phyloP scores from a whole-genome alignment of 2,797 vertebrate species.

The Hylomyscus alleni region DNA sequence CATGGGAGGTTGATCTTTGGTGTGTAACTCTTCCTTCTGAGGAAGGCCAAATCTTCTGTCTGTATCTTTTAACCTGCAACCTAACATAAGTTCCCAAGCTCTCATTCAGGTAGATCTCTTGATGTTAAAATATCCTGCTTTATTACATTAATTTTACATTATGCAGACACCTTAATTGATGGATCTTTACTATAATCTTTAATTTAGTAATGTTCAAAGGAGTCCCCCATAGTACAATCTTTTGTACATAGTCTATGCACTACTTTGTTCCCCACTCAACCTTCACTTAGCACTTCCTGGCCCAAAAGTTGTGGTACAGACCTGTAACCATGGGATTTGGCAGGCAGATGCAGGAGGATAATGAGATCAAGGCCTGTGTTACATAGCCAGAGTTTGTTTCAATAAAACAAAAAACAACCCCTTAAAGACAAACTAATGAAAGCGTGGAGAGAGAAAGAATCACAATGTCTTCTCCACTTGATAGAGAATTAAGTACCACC shows the following conservation, averaged over 20 bases:
- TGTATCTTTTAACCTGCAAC: constrained; percentile 50
- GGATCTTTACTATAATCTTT: constrained; percentile 24
- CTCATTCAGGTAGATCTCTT: constrained; percentile 45
- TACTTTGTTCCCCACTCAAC: constrained; percentile 30
- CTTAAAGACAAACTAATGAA: not conserved
- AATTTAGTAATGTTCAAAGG: constrained; percentile 56
- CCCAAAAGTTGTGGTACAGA: not conserved
- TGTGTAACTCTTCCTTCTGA: not conserved
- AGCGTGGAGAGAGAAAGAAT: not conserved
- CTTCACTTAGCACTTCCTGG: constrained; percentile 33
- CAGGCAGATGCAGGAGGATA: not conserved
- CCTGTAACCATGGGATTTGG: not conserved
- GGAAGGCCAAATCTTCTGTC: constrained; percentile 8
- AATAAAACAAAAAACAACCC: not conserved
- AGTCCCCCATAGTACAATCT: not conserved
- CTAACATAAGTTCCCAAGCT: constrained; percentile 22
- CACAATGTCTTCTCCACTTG: constrained; percentile 10
- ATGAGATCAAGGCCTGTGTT: not conserved
- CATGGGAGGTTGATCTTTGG: constrained; percentile 9
- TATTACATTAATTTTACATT: constrained; percentile 52
- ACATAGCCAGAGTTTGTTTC: not conserved
- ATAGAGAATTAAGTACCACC: not conserved
- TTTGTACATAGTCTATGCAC: not conserved
- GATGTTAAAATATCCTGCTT: constrained; percentile 37
- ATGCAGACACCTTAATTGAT: not conserved